Evolutionary conservation across 1,140 invertebrate genomes (phyloP).

Genomic region (Leucophenga varia): DNA sequence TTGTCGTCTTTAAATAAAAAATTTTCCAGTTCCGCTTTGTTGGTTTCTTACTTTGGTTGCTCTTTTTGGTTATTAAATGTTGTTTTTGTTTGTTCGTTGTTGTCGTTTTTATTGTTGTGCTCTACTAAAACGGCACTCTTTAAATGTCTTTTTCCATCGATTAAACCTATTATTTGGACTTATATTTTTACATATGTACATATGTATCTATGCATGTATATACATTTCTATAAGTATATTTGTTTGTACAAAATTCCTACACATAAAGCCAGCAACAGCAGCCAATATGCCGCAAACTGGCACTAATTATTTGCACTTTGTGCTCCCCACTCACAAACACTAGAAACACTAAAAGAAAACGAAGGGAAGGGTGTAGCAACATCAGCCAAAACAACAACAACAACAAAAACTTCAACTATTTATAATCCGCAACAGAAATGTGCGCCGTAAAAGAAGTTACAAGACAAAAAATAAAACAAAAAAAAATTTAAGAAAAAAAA

Average conservation of each 20-base stretch:
- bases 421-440: constrained; percentile 21
- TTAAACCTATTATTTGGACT: constrained; percentile 24
- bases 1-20: constrained; percentile 28
- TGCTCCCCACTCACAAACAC: too few relatives aligned
- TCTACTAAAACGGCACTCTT: too few relatives aligned
- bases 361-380: constrained; percentile 21
- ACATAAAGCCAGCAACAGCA: too few relatives aligned
- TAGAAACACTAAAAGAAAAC: constrained; percentile 30
- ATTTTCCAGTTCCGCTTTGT: constrained; percentile 48
- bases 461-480: too few relatives aligned
- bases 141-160: too few relatives aligned
- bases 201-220: neutral
- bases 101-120: constrained; percentile 10
- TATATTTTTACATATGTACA: neutral
- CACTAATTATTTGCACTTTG: constrained; percentile 21
- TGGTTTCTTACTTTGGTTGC: constrained; percentile 39
- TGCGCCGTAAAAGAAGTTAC: too few relatives aligned
- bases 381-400: constrained; percentile 12
- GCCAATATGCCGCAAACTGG: constrained; percentile 26
- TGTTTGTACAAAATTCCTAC: constrained; percentile 28
- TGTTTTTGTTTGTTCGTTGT: constrained; percentile 12
- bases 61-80: too few relatives aligned
- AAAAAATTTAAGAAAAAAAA: too few relatives aligned
- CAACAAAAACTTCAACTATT: constrained; percentile 22
- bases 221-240: constrained; percentile 15